Percentiles rank a stretch among this genome's conserved stretches.
phyloP scores from a whole-genome alignment of 2,888 invertebrate species.

The Sinopyrophorus schimmeli region DNA sequence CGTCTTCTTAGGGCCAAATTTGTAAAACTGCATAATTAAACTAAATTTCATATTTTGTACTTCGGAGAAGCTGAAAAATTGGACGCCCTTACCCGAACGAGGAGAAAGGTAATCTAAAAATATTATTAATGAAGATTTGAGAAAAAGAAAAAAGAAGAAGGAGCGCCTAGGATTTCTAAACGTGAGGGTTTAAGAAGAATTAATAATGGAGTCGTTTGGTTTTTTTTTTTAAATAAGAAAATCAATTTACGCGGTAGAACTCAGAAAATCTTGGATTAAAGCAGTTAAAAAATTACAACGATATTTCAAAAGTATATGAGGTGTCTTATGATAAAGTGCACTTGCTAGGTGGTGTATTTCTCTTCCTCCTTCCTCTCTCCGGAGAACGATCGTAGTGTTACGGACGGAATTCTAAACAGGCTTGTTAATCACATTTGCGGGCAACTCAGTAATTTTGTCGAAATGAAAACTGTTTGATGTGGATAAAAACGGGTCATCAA shows the following conservation, averaged over 20 bases:
- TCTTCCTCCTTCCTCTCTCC: constrained; percentile 37
- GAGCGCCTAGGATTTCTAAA: too few relatives aligned
- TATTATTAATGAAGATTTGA: too few relatives aligned
- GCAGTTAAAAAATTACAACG: constrained; percentile 41
- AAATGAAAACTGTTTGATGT: constrained; percentile 52
- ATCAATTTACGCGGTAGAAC: constrained; percentile 17
- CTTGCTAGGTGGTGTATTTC: constrained; percentile 32
- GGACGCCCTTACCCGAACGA: too few relatives aligned
- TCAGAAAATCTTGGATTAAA: constrained; percentile 37
- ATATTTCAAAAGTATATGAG: constrained; percentile 50
- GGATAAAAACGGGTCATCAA: constrained; percentile 49
- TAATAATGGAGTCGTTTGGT: too few relatives aligned
- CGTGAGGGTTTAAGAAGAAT: too few relatives aligned
- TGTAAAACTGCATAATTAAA: too few relatives aligned
- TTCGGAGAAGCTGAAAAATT: too few relatives aligned
- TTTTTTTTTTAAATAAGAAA: constrained; percentile 15
- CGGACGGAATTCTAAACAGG: constrained; percentile 51
- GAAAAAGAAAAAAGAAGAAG: too few relatives aligned
- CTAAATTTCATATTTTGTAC: too few relatives aligned
- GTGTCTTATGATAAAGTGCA: constrained; percentile 44
- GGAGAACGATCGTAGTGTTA: constrained; percentile 45
- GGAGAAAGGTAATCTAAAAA: too few relatives aligned
- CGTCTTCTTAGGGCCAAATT: too few relatives aligned
- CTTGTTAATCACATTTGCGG: constrained; percentile 51
- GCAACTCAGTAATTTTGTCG: constrained; percentile 46